Percentiles rank a stretch among this genome's conserved stretches.
Evolutionary conservation across 2,888 invertebrate genomes (phyloP).

Genomic region (Drosophila siamana): DNA sequence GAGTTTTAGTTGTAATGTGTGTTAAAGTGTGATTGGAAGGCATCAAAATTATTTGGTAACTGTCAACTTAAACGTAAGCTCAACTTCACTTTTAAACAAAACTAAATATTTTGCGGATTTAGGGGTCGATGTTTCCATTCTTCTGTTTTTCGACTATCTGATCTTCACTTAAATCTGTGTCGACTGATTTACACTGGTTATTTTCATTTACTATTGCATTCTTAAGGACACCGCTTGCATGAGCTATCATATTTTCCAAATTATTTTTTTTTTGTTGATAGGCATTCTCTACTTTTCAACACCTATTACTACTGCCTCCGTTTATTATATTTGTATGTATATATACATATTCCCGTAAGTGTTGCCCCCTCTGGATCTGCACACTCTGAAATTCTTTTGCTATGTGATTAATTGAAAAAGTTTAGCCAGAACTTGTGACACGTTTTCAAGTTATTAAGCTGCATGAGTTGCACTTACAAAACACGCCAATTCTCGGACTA

Average conservation of each 20-base stretch:
- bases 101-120: neutral
- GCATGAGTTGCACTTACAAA: conserved; percentile 40
- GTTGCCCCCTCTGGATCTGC: neutral
- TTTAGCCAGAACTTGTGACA: conserved; percentile 9
- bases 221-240: neutral
- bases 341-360: too few relatives aligned
- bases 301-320: neutral
- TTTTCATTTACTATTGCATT: neutral
- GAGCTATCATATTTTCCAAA: neutral
- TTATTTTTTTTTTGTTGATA: neutral
- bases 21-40: neutral
- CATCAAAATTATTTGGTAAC: neutral
- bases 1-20: neutral
- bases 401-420: conserved; percentile 31
- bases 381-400: neutral
- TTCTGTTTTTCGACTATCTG: too few relatives aligned
- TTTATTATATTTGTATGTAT: neutral
- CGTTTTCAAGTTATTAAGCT: conserved; percentile 10
- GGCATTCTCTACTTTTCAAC: neutral
- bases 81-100: too few relatives aligned
- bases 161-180: too few relatives aligned
- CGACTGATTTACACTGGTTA: neutral
- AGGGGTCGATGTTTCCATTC: too few relatives aligned
- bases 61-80: too few relatives aligned
- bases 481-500: neutral